phyloP scores from a whole-genome alignment of 2,888 invertebrate species.

The Thereva unica region DNA sequence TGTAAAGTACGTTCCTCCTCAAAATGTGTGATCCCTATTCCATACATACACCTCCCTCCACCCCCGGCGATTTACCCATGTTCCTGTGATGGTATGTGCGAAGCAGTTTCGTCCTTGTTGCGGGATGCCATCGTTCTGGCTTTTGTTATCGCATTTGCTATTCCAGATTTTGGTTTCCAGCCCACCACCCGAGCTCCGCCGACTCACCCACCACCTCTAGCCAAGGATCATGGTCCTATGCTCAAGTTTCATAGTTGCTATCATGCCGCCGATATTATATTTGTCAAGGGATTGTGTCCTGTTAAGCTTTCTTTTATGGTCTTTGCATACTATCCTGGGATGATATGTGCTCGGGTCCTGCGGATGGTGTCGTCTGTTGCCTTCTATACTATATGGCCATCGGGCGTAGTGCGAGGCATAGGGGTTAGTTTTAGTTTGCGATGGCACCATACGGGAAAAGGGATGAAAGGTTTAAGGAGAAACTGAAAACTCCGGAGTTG shows the following conservation, averaged over 20 bases:
- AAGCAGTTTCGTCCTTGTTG: constrained; percentile 24
- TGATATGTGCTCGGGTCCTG: constrained; percentile 25
- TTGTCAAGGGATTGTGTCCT: constrained; percentile 36
- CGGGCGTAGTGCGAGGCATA: constrained; percentile 1
- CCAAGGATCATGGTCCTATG: too few species aligned
- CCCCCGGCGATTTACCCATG: too few species aligned
- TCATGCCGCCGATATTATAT: constrained; percentile 31
- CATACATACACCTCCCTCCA: too few species aligned
- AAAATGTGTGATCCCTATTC: constrained; percentile 20
- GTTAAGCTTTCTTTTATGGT: constrained; percentile 34
- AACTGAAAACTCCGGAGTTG: background rate
- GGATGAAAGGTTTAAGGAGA: constrained; percentile 4
- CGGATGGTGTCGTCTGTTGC: constrained; percentile 18
- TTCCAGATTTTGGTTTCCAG: constrained; percentile 24
- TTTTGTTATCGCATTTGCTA: constrained; percentile 33
- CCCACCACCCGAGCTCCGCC: constrained; percentile 8
- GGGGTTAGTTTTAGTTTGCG: background rate
- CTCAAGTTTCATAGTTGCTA: constrained; percentile 9
- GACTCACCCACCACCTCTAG: background rate
- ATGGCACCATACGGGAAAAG: constrained; percentile 11
- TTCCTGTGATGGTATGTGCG: constrained; percentile 19
- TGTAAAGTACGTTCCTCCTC: constrained; percentile 26
- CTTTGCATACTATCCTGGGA: constrained; percentile 13
- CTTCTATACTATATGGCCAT: too few species aligned
- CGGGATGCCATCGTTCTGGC: constrained; percentile 13